Conservation (phyloP, 2,113 vertebrate species). For the Corythornis madagascariensis region DNA sequence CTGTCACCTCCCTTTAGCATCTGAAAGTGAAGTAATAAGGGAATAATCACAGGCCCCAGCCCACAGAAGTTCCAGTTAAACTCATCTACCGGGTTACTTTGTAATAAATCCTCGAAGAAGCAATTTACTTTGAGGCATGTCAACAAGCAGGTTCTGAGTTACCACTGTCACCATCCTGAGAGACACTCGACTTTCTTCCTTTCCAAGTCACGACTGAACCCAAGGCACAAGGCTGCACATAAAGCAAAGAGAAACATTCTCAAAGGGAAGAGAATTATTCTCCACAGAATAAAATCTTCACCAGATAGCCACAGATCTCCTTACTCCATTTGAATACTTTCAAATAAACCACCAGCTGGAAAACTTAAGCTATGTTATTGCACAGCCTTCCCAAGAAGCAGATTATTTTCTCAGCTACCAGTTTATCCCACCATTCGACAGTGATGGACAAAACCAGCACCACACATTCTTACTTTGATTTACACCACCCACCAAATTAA, state of each 20-base stretch:
- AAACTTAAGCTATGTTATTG: background rate
- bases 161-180: background rate
- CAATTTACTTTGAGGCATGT: background rate
- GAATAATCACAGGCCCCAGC: background rate
- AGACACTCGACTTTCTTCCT: background rate
- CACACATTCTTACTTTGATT: background rate
- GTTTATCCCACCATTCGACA: background rate
- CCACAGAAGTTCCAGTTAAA: background rate
- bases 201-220: background rate
- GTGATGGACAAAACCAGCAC: fast-evolving
- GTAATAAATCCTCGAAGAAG: background rate
- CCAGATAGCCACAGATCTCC: background rate
- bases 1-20: background rate
- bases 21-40: background rate
- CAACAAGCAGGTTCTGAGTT: background rate
- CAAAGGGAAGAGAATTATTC: background rate
- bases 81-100: background rate
- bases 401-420: background rate
- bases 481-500: background rate
- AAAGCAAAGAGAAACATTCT: background rate
- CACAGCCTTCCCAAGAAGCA: background rate
- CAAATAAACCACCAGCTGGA: background rate
- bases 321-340: background rate
- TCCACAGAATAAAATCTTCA: background rate
- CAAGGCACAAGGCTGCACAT: background rate